phyloP scores from a whole-genome alignment of 2,888 invertebrate species.

The Erebia aethiops region DNA sequence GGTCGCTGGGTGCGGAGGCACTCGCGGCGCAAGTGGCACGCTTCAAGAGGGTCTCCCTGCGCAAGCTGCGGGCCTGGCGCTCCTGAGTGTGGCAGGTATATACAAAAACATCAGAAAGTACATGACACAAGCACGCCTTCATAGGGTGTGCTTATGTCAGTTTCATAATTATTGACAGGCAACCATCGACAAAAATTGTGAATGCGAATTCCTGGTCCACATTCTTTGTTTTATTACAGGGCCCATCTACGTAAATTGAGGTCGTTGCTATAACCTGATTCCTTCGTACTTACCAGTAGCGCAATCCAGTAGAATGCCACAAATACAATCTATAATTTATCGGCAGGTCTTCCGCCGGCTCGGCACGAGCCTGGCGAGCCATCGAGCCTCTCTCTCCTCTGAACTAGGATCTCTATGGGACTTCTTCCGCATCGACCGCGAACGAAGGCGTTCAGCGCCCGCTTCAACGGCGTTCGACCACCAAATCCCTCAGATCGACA shows the following conservation, averaged over 20 bases:
- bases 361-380: conserved; percentile 69
- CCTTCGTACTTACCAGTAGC: no score
- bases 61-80: conserved; percentile 91
- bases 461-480: conserved; percentile 62
- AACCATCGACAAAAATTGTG: no score
- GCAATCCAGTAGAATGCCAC: neutral
- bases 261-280: no score
- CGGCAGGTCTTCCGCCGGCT: conserved; percentile 74
- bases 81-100: conserved; percentile 87
- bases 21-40: conserved; percentile 88
- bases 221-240: no score
- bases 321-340: neutral
- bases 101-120: no score
- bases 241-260: no score
- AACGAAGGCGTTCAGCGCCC: conserved; percentile 62
- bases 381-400: conserved; percentile 72
- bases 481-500: conserved; percentile 48
- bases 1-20: conserved; percentile 84
- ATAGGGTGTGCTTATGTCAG: no score
- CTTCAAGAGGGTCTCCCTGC: conserved; percentile 89
- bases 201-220: no score
- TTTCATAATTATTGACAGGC: no score
- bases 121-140: no score
- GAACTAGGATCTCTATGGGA: conserved; percentile 78
- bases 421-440: conserved; percentile 66